Base-by-base conservation (phyloP, 1,140 invertebrate genomes). In the Matsumurasca onukii region DNA sequence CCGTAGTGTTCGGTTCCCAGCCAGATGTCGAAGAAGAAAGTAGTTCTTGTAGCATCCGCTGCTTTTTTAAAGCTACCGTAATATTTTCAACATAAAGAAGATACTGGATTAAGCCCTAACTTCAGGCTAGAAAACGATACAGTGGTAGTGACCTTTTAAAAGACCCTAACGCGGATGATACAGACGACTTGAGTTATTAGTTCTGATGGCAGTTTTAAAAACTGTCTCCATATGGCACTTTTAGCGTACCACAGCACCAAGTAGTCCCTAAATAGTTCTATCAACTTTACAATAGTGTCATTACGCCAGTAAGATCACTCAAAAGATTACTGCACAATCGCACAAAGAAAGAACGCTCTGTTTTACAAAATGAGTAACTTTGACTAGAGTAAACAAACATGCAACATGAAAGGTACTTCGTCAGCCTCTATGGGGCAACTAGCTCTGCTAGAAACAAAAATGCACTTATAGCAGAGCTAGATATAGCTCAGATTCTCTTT, bases 161-260 rank as follows among this genome's bases (percentile, higher is more conserved):
- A 61, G 57, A 22, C 27, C 57, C 30, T 61, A 61, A 61, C 27
- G 57, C 13, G 20, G 57, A 61, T 61, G 57, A 61, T 61, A 5
- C 24, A 12, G 57, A 29, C 57, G 20, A 24, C 20, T 61, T 61
- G 24, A 61, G 9, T 24, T 61, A 61, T 24, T 22, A 22, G 30
- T 5, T 61, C 30, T 22, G 51, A 13, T 55, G 51, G 5, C 12
- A 55, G 9, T 45, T 45, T 17, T n/a, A n/a, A n/a, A n/a, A n/a
- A n/a, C n/a, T n/a, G n/a, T n/a, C n/a, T n/a, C n/a, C n/a, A n/a
- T n/a, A n/a, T n/a, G 30, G 61, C 52, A 64, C 17, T 39, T 24
- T 63, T 70, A 69, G 64, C 66, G 29, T 70, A 31, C 70, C 67
- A 69, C 25, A 71, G 70, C 48, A 59, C 66, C 34, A 67, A 67